Evolutionary conservation across 2,888 invertebrate genomes (phyloP).

Genomic region (Penaeus monodon): DNA sequence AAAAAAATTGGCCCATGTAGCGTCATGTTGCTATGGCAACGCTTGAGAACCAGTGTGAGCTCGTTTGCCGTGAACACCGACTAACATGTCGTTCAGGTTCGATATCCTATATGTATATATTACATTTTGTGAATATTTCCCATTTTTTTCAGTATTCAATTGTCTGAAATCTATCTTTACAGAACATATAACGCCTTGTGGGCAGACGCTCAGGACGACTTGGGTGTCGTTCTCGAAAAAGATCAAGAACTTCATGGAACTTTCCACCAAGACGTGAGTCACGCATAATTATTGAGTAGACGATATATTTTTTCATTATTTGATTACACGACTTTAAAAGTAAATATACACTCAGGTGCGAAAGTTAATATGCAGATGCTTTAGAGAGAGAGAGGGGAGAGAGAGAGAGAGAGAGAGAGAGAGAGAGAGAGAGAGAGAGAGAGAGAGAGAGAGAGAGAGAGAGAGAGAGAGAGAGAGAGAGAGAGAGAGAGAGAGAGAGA

Average conservation of each 20-base stretch:
- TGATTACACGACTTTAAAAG: no score
- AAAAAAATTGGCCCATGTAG: no score
- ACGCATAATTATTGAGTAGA: no score
- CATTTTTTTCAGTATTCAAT: neutral
- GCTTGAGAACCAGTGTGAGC: neutral
- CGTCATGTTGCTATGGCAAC: conserved; percentile 32
- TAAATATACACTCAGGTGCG: no score
- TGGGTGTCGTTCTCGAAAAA: conserved; percentile 39
- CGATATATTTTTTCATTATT: no score
- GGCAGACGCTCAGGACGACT: conserved; percentile 50
- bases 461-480: no score
- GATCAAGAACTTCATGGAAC: conserved; percentile 49
- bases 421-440: no score
- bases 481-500: no score
- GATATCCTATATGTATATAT: neutral
- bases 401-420: no score
- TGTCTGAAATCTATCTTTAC: neutral
- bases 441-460: no score
- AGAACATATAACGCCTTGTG: conserved; percentile 54
- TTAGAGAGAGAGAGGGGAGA: no score
- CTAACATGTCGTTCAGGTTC: conserved; percentile 32
- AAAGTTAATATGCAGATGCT: no score
- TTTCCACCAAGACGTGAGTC: conserved; percentile 44
- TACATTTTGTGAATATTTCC: neutral
- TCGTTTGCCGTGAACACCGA: neutral